Evolutionary conservation across 2,113 vertebrate genomes (phyloP).

Genomic region (Chascanopsetta lugubris): DNA sequence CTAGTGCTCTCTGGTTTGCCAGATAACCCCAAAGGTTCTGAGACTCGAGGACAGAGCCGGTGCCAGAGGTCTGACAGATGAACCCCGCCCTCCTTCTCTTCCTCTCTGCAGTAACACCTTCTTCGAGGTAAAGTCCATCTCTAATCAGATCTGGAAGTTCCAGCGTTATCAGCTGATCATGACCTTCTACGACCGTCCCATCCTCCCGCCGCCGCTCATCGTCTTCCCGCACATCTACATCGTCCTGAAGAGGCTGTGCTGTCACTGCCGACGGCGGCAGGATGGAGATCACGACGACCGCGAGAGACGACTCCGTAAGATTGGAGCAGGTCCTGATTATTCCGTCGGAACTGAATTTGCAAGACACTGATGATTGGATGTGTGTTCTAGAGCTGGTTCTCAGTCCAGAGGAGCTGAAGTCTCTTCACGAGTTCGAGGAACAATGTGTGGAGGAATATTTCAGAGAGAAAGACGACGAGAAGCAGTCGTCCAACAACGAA

Average conservation of each 20-base stretch:
- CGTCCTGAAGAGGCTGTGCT: constrained; percentile 83
- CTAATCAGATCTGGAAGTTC: constrained; percentile 99
- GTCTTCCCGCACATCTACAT: constrained; percentile 93
- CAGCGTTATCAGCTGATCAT: constrained; percentile 97
- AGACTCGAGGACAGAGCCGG: too few relatives aligned
- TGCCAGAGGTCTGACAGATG: too few relatives aligned
- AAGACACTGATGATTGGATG: not conserved
- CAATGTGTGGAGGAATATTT: constrained; percentile 97
- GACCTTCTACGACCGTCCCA: constrained; percentile 96
- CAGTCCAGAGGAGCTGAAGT: constrained; percentile 90
- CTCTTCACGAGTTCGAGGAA: constrained; percentile 94
- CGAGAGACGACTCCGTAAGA: constrained; percentile 90
- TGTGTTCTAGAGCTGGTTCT: constrained; percentile 87
- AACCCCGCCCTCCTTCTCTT: not conserved
- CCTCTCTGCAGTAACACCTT: constrained; percentile 90
- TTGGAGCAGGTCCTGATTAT: not conserved
- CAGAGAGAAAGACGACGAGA: constrained; percentile 91
- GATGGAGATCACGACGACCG: constrained; percentile 89
- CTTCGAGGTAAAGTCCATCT: constrained; percentile 98
- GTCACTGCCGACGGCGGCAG: constrained; percentile 79
- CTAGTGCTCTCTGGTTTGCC: too few relatives aligned
- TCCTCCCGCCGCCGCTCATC: constrained; percentile 94
- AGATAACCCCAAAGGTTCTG: too few relatives aligned
- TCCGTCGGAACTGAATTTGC: not conserved
- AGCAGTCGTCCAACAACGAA: constrained; percentile 93